Evolutionary conservation across 2,113 vertebrate species (phyloP).

Genomic region (Paratilapia polleni): DNA sequence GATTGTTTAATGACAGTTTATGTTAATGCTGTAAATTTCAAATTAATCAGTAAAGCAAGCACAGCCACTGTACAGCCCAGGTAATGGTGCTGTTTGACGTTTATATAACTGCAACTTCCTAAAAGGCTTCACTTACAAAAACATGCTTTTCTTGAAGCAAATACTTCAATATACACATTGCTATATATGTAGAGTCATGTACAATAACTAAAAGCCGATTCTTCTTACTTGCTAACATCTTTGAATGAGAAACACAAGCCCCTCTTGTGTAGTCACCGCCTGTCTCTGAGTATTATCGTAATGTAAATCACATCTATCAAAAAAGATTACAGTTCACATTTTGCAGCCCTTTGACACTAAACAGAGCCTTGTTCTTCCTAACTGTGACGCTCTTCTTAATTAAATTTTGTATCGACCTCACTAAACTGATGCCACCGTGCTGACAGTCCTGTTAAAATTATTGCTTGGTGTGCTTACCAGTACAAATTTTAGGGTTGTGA

Average conservation of each 20-base stretch:
- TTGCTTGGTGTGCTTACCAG: conserved; percentile 34
- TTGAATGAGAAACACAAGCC: background rate
- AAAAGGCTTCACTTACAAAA: background rate
- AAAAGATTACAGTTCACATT: conserved; percentile 42
- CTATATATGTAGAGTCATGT: background rate
- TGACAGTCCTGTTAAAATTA: conserved; percentile 61
- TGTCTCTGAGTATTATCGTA: conserved; percentile 1
- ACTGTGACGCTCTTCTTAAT: conserved; percentile 63
- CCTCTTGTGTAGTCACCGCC: background rate
- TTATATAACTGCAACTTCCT: background rate
- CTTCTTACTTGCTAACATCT: background rate
- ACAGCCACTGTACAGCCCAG: background rate
- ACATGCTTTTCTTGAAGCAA: background rate
- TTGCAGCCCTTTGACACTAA: conserved; percentile 51
- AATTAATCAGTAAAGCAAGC: background rate
- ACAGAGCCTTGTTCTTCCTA: conserved; percentile 44
- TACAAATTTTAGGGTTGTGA: conserved; percentile 47
- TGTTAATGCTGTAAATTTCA: background rate
- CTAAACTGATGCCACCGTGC: conserved; percentile 47
- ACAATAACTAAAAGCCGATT: background rate
- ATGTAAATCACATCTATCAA: conserved; percentile 44
- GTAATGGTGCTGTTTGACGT: background rate
- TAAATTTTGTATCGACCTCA: conserved; percentile 67
- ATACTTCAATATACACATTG: background rate
- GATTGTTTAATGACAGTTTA: background rate